Evolutionary conservation across 2,797 vertebrate genomes (phyloP).

Genomic region (Notolabrus celidotus): DNA sequence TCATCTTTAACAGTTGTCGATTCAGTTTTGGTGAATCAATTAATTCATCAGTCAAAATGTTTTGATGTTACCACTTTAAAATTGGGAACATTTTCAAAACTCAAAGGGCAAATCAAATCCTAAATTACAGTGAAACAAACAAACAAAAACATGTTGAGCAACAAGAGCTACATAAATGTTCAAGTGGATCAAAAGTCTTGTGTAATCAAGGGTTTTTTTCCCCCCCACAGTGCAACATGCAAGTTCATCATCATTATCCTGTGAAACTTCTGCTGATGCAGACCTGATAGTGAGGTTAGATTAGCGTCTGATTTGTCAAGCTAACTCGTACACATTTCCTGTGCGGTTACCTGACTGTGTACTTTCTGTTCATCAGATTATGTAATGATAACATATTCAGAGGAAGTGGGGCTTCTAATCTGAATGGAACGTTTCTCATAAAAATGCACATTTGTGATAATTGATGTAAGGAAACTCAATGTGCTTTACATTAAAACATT

Average conservation of each 20-base stretch:
- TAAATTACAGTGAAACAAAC: neutral
- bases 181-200: neutral
- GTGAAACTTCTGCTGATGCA: slow-evolving; percentile 3
- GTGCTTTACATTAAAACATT: no score
- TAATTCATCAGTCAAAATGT: no score
- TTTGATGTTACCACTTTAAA: no score
- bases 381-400: neutral
- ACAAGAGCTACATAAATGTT: no score
- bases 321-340: slow-evolving; percentile 17
- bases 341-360: slow-evolving; percentile 18
- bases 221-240: slow-evolving; percentile 1
- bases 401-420: slow-evolving; percentile 21
- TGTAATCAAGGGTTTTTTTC: neutral
- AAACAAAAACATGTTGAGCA: no score
- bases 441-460: no score
- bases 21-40: no score
- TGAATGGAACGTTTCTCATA: neutral
- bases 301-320: neutral
- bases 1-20: no score
- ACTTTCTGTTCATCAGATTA: neutral
- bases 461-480: no score
- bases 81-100: no score
- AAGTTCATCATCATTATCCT: neutral
- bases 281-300: neutral
- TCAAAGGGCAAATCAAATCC: neutral